A percentile compares a stretch with the other conserved stretches of the same genome.
Evolutionary conservation across 1,140 invertebrate species (phyloP).

Genomic region (Ephestia elutella): DNA sequence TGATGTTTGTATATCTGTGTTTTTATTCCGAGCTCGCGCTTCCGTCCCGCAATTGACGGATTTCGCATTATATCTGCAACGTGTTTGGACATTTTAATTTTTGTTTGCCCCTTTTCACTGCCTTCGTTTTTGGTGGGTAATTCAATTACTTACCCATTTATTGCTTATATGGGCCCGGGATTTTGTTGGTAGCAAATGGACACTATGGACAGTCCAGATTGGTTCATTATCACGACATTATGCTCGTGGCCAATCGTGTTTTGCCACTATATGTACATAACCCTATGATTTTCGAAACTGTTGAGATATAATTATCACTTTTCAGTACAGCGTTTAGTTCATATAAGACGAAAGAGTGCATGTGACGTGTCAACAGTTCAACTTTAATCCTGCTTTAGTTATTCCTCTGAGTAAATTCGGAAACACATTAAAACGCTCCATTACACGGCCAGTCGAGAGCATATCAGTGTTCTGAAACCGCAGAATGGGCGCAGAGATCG

Average conservation of each 20-base stretch:
- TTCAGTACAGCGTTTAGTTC: too few species aligned
- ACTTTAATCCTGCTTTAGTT: too few species aligned
- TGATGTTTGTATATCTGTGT: conserved; percentile 5
- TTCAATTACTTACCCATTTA: not conserved
- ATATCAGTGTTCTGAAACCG: conserved; percentile 27
- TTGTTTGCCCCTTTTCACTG: not conserved
- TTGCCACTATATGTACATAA: too few species aligned
- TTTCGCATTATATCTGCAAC: not conserved
- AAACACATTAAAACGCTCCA: conserved; percentile 14
- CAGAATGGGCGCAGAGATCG: conserved; percentile 1
- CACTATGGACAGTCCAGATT: too few species aligned
- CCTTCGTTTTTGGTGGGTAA: not conserved
- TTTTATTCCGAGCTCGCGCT: conserved; percentile 3
- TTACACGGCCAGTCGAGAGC: conserved; percentile 27
- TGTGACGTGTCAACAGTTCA: too few species aligned
- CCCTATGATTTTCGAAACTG: too few species aligned
- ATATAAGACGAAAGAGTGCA: too few species aligned
- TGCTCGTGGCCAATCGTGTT: too few species aligned
- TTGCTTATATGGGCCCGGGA: not conserved
- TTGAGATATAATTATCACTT: too few species aligned
- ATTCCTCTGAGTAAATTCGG: not conserved
- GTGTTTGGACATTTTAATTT: conserved; percentile 2
- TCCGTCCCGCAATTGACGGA: not conserved
- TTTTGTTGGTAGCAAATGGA: too few species aligned
- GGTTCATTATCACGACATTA: too few species aligned